A percentile compares a stretch with the other conserved stretches of the same genome.
These are phyloP conservation scores for Campylomormyrus numenius DNA, from an alignment of 2,113 vertebrate species.

Conservation along the genomic window DNA sequence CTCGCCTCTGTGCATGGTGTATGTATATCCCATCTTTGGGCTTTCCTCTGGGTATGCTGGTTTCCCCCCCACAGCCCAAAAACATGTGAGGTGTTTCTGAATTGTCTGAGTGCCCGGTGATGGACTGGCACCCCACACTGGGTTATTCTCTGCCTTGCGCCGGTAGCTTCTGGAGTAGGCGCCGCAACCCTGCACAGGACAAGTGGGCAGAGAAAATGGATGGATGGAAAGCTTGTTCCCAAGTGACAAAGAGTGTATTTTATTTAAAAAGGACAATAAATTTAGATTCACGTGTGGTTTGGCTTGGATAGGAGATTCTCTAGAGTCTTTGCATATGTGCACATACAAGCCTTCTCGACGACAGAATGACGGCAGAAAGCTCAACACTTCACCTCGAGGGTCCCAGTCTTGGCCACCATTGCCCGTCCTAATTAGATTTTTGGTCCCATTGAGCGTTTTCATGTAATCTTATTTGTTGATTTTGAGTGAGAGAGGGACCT, in stretches of 20 bases:
- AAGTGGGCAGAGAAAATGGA: background rate
- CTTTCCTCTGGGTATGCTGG: background rate
- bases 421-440: conserved; percentile 2
- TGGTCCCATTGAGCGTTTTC: conserved; percentile 1
- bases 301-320: background rate
- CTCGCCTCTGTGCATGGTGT: background rate
- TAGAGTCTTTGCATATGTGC: background rate
- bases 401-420: background rate
- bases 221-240: background rate
- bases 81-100: background rate
- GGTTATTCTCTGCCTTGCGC: background rate
- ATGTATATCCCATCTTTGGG: background rate
- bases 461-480: conserved; percentile 16
- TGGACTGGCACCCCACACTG: background rate
- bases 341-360: too few relatives aligned
- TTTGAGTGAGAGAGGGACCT: background rate
- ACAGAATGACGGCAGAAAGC: background rate
- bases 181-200: background rate
- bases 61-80: background rate
- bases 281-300: background rate
- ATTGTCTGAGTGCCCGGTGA: background rate
- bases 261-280: background rate
- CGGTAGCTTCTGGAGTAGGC: background rate
- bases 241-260: background rate
- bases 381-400: background rate